phyloP scores from a whole-genome alignment of 2,888 invertebrate genomes.

The Mechanitis mazaeus region DNA sequence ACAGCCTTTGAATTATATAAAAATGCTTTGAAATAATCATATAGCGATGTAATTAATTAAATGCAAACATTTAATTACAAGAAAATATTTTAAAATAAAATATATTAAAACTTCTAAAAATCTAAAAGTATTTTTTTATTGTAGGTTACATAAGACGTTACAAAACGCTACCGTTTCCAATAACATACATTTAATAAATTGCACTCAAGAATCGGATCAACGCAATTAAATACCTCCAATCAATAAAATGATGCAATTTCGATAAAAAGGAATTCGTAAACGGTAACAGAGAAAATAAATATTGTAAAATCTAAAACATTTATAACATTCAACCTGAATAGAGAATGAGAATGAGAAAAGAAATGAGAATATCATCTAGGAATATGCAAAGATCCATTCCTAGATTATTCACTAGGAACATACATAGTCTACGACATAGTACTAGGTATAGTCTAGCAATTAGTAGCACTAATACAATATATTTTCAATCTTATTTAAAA shows the following conservation, averaged over 20 bases:
- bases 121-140: neutral
- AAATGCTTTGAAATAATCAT: neutral
- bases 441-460: too few relatives aligned
- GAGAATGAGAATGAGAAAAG: too few relatives aligned
- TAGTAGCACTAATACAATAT: too few relatives aligned
- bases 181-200: slow-evolving; percentile 5
- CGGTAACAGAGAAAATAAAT: slow-evolving; percentile 34
- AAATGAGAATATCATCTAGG: too few relatives aligned
- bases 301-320: neutral
- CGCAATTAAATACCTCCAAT: slow-evolving; percentile 35
- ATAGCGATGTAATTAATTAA: neutral
- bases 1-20: slow-evolving; percentile 5
- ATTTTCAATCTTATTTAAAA: neutral
- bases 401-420: too few relatives aligned
- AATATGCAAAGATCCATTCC: too few relatives aligned
- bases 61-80: too few relatives aligned
- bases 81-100: too few relatives aligned
- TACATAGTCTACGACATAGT: too few relatives aligned
- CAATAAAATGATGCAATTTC: slow-evolving; percentile 31
- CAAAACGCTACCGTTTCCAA: slow-evolving; percentile 1
- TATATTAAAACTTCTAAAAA: too few relatives aligned
- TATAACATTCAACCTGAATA: too few relatives aligned
- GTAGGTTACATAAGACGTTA: neutral
- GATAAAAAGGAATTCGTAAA: slow-evolving; percentile 33
- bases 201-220: slow-evolving; percentile 19